Base-by-base conservation (phyloP, 2,113 vertebrate genomes). In the Arothron firmamentum region DNA sequence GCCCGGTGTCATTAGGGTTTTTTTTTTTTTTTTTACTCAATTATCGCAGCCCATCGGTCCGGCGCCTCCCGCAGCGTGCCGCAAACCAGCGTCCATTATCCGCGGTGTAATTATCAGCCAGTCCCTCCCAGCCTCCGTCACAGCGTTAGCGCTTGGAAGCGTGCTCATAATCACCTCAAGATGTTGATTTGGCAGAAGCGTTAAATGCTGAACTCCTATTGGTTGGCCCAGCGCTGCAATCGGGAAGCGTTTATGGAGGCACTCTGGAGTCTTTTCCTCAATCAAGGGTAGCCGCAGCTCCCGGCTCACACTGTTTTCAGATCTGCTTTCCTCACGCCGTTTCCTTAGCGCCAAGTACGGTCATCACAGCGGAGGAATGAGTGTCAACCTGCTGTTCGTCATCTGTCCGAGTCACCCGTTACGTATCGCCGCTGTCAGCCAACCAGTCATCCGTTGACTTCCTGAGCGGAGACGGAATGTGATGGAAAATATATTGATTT, bases 11-110 rank as follows among this genome's bases (percentile, higher is more conserved):
- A 86, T 89, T 89, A 89, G 88, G 74, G 78, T 76, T 83, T 83
- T 79, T 83, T 79, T 78, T 76, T 79, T 87, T 90, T 90, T 91
- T 89, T 83, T 79, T 78, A 76, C 80, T 87, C 89, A 90, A 91
- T 91, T 89, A 89, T 78, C 78, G 82, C 70, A 79, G 79, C 78
- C 77, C 80, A 85, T 85, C 89, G 82, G 79, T 84, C 76, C 57
- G 71, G 77, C 78, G 70, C 63, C 77, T 85, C 78, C 67, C 74
- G 71, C 66, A 61, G 74, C 67, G 71, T 72, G 66, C 57, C 45
- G 43, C 75, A 62, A 70, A 67, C 64, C 76, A 80, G 65, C 46
- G 64, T 85, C 82, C 75, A 75, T 83, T 82, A 77, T 71, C 74
- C 64, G 59, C 61, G 42, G 28, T 62, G 65, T 75, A 82, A 85